Evolutionary conservation across 2,797 vertebrate genomes (phyloP), one percentile per base, ranked within the genome.

Genomic region (Micromesistius poutassou): DNA sequence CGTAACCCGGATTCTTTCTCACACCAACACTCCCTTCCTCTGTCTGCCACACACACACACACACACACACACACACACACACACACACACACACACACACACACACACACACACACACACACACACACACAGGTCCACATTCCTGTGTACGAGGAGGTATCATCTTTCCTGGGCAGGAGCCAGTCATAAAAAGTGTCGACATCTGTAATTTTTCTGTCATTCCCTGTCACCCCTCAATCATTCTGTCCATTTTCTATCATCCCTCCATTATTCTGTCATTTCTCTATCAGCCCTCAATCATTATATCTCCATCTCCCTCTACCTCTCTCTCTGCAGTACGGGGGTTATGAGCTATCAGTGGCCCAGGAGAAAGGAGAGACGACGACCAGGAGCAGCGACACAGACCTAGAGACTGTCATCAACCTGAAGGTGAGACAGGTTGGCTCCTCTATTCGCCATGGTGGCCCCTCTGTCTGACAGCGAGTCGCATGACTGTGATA

Each of bases 361-460:
- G 36, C 76, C 25, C 42, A 72, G 71, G 85, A 85, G 76, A 85
- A 83, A 30, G 35, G 38, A 74, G 81, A 78, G 72, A 35, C 8
- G 33, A 35, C 22, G 33, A 13, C 22, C 16, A 35, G 19, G 22
- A 40, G n/a, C 72, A 25, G 13, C 12, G 9, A 38, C 10, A 38
- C 36, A 74, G 36, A 73, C 10, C 77, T 68, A 4, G 77, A 40
- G 5, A 22, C 1, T 72, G 42, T 74, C 73, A 42, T 74, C 73
- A 79, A 16, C 25, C 25, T 83, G 40, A 85, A 83, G 84, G 84
- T 85, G 22, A 74, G 12, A 68, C 5, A 1, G 42, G 1, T 30
- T 9, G 8, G 19, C 55, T 6, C 8, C 72, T 25, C 72, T 73
- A 10, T 72, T 14, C 2, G 71, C 71, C 71, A 36, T 4, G 40